phyloP scores from a whole-genome alignment of 2,797 vertebrate species.

The Hapalemur alaotrensis region DNA sequence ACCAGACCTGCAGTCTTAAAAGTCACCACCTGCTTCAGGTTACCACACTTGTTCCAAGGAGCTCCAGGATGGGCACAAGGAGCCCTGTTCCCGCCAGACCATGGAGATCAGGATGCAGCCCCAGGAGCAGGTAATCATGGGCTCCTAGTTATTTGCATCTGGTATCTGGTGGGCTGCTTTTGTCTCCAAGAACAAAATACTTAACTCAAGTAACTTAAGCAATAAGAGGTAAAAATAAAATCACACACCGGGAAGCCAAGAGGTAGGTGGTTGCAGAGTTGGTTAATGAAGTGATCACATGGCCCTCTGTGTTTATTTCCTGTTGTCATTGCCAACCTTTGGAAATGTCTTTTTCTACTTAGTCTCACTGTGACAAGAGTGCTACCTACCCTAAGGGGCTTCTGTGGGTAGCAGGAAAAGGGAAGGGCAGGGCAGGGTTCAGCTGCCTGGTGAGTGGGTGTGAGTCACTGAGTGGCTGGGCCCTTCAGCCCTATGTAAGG shows the following conservation, averaged over 20 bases:
- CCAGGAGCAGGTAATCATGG: neutral
- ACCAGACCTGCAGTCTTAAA: neutral
- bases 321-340: constrained; percentile 10
- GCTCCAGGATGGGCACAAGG: neutral
- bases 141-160: neutral
- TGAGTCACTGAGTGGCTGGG: constrained; percentile 66
- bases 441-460: constrained; percentile 22
- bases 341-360: constrained; percentile 24
- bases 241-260: neutral
- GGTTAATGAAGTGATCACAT: neutral
- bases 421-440: constrained; percentile 36
- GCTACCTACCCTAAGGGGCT: neutral
- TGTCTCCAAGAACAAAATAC: neutral
- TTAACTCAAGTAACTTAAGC: neutral
- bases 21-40: neutral
- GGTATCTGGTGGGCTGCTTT: neutral
- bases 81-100: neutral
- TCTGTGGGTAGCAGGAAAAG: constrained; percentile 32
- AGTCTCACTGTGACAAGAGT: neutral
- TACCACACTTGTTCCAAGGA: neutral
- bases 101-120: neutral
- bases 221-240: neutral
- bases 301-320: neutral
- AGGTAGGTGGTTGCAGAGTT: neutral
- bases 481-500: constrained; percentile 53